Base-by-base conservation (phyloP, 2,888 invertebrate species). In the Eueremaeus valkanovi region DNA sequence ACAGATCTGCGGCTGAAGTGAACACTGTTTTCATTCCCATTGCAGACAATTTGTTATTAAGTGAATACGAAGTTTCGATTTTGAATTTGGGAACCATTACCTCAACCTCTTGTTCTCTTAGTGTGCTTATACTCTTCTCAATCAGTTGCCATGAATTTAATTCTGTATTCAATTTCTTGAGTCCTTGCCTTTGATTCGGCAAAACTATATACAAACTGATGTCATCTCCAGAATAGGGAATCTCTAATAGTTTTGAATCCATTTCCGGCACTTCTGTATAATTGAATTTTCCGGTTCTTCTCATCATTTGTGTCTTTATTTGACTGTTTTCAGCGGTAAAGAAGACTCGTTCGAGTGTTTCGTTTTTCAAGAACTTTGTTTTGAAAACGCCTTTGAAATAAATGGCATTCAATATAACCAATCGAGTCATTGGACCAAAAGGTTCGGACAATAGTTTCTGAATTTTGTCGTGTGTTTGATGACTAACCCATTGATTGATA, bases 371-470 rank as follows among this genome's bases (percentile, higher is more conserved):
- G 79, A 85, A 85, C 74, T 82, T 80, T 16, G 79, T 78, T 70
- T 78, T 78, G 85, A 85, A 85, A 27, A 81, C 81, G 8, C 84
- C 85, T 79, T 85, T 85, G 79, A 85, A 85, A 77, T 85, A 85
- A 58, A 85, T 81, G 5, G 85, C 85, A 81, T 85, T 86, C 40
- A 85, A 82, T 16, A 85, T 78, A n/a, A 86, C 81, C 77, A 85
- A 78, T 0, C 81, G 79, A 1, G 83, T 83, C 24, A 72, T n/a
- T 8, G 77, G 73, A 18, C 76, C 77, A 9, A 79, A 61, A 6
- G 79, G 78, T 55, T 78, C 75, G 27, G 70, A 33, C 0, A 79
- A 74, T 9, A 78, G 33, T 73, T 75, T 76, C 3, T 40, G 27
- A 16, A 79, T 79, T 51, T 77, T 77, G 33, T 78, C 75, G 9